phyloP scores from a whole-genome alignment of 2,888 invertebrate species.

The Nasonovia ribisnigri region DNA sequence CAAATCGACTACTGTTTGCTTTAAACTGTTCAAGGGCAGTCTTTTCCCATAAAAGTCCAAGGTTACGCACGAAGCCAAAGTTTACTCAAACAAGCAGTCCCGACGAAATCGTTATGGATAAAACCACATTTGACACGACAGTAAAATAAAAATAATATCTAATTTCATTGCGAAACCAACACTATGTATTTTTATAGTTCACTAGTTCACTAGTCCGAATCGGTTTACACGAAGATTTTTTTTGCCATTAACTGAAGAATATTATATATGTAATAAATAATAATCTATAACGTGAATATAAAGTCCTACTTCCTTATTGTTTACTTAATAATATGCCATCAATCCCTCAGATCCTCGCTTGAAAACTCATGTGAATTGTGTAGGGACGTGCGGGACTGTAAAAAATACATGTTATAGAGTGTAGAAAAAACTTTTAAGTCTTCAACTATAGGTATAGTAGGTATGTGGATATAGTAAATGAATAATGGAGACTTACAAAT shows the following conservation, averaged over 20 bases:
- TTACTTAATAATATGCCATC: not conserved
- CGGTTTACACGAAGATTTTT: not conserved
- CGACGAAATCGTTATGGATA: constrained; percentile 24
- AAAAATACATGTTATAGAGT: not conserved
- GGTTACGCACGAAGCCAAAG: constrained; percentile 34
- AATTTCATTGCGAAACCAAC: not conserved
- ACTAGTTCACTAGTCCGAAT: not conserved
- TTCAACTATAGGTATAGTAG: not conserved
- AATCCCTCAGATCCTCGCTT: not conserved
- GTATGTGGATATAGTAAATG: not conserved
- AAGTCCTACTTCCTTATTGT: not conserved
- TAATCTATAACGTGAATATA: not conserved
- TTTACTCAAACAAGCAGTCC: constrained; percentile 1
- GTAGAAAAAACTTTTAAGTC: not conserved
- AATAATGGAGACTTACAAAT: not conserved
- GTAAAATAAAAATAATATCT: constrained; percentile 1
- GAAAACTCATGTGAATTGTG: not conserved
- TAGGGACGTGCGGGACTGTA: not conserved
- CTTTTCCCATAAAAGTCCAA: constrained; percentile 50
- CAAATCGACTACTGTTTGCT: constrained; percentile 38
- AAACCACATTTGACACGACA: constrained; percentile 23
- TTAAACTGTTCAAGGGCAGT: constrained; percentile 35
- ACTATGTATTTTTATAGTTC: not conserved
- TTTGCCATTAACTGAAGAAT: not conserved
- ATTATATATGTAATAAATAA: not conserved